Percentiles rank a stretch among this genome's conserved stretches.
Evolutionary conservation across 2,113 vertebrate genomes (phyloP).

Genomic region (Galbula dea): DNA sequence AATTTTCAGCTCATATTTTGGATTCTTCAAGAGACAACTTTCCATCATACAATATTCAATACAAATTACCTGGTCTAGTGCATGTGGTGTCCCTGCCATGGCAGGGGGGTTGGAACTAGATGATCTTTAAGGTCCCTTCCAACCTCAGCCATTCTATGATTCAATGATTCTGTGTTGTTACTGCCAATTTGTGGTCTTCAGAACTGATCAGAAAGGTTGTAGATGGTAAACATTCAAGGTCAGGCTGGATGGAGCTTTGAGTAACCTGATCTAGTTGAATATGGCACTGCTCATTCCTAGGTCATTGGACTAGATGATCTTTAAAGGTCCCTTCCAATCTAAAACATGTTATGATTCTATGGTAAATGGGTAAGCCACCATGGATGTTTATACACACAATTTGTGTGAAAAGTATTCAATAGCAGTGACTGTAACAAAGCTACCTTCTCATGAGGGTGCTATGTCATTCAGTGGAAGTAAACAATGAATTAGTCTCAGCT

Average conservation of each 20-base stretch:
- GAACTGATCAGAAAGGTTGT: background rate
- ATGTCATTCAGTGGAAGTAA: background rate
- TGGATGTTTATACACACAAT: background rate
- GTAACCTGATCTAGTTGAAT: background rate
- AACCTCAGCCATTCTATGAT: too few species aligned
- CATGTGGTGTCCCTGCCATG: too few species aligned
- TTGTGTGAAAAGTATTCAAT: background rate
- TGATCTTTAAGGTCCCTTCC: too few species aligned
- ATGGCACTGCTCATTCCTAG: background rate
- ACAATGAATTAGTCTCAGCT: background rate
- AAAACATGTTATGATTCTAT: background rate
- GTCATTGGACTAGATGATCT: accelerated
- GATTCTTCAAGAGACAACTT: background rate
- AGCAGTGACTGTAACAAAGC: background rate
- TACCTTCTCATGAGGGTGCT: background rate
- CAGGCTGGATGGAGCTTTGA: background rate
- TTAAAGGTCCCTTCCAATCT: background rate
- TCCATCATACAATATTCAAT: too few species aligned
- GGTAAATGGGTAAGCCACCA: background rate
- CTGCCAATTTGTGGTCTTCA: background rate
- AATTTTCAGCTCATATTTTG: background rate
- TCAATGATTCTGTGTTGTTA: too few species aligned
- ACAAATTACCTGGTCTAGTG: too few species aligned
- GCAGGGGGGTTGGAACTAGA: too few species aligned
- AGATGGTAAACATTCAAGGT: background rate